These are phyloP conservation scores for Caenorhabditis drosophilae DNA, from an alignment of 2,888 invertebrate genomes.

Conservation along the genomic window DNA sequence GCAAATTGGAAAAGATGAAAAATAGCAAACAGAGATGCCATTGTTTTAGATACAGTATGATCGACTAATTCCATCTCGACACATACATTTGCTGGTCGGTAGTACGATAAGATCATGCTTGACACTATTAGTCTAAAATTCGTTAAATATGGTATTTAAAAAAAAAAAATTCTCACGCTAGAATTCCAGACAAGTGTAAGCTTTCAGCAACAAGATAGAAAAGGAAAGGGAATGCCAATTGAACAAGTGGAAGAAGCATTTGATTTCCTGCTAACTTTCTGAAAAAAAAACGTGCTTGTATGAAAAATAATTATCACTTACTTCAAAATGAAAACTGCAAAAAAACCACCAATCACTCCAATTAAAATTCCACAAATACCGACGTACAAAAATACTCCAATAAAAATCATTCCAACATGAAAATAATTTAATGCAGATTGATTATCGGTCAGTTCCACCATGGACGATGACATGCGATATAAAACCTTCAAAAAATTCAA, in stretches of 20 bases:
- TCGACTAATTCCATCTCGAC: constrained; percentile 76
- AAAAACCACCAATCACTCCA: constrained; percentile 51
- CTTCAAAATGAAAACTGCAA: constrained; percentile 51
- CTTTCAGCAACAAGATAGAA: constrained; percentile 95
- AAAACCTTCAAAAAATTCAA: constrained; percentile 23
- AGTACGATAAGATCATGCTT: constrained; percentile 87
- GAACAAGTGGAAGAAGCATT: constrained; percentile 89
- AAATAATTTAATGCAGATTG: too few species aligned
- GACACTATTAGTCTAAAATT: constrained; percentile 87
- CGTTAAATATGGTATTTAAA: not conserved
- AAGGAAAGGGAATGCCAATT: constrained; percentile 95
- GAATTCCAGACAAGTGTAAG: constrained; percentile 95
- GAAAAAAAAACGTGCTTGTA: not conserved
- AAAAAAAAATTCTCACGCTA: constrained; percentile 81
- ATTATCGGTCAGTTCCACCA: too few species aligned
- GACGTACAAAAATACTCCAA: too few species aligned
- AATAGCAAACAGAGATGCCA: constrained; percentile 23
- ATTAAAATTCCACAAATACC: constrained; percentile 54
- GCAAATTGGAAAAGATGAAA: too few species aligned
- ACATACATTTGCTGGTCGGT: constrained; percentile 52
- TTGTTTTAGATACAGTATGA: constrained; percentile 75
- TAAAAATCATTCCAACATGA: too few species aligned
- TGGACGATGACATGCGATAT: too few species aligned
- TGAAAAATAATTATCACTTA: constrained; percentile 8
- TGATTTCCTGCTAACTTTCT: constrained; percentile 28